Evolutionary conservation across 1,140 invertebrate genomes (phyloP).

Genomic region (Magallana gigas): DNA sequence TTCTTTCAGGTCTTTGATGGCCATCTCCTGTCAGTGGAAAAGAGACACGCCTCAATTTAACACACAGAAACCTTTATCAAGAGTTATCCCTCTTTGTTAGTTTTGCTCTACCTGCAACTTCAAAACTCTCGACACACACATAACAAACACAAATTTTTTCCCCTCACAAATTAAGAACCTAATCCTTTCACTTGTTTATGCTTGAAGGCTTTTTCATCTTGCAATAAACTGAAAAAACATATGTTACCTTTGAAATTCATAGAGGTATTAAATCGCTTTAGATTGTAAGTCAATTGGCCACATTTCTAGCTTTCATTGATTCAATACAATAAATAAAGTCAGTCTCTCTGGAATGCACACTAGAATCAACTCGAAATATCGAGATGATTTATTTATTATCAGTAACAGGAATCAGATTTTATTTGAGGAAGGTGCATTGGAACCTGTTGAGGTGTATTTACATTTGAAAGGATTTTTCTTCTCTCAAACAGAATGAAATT

Average conservation of each 20-base stretch:
- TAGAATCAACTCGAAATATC: constrained; percentile 16
- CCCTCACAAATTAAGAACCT: constrained; percentile 14
- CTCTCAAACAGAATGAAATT: constrained; percentile 38
- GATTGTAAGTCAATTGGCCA: constrained; percentile 7
- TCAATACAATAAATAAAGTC: constrained; percentile 31
- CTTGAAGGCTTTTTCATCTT: constrained; percentile 1
- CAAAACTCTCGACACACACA: neutral
- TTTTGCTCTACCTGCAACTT: neutral
- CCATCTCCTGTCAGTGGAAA: constrained; percentile 65
- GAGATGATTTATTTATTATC: constrained; percentile 33
- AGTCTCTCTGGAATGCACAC: constrained; percentile 14
- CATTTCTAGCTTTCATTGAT: constrained; percentile 16
- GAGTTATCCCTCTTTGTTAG: constrained; percentile 28
- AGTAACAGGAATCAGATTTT: neutral
- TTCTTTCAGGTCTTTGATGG: constrained; percentile 73
- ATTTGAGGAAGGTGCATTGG: constrained; percentile 5
- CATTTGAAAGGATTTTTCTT: constrained; percentile 24
- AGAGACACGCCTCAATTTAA: neutral
- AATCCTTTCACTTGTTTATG: constrained; percentile 38
- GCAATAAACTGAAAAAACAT: constrained; percentile 35
- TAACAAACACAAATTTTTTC: neutral
- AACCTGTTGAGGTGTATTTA: constrained; percentile 24
- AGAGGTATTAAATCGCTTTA: constrained; percentile 26
- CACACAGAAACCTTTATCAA: neutral
- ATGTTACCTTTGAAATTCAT: constrained; percentile 36